These are phyloP conservation scores for Micronisus gabar DNA, from an alignment of 2,113 vertebrate genomes.

Conservation along the genomic window DNA sequence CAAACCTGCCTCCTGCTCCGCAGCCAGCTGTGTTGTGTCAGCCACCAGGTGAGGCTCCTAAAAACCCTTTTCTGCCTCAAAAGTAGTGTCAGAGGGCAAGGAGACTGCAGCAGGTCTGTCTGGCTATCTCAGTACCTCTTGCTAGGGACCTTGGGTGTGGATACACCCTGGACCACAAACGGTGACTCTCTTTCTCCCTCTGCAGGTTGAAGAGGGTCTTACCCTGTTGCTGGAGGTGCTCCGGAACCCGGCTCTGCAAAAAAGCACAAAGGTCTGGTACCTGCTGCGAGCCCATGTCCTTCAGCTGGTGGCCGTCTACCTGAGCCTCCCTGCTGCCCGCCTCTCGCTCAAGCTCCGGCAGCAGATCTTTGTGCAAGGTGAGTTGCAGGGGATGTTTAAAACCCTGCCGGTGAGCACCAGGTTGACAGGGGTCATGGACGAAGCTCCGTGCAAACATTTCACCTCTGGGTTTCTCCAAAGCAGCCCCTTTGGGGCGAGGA, in stretches of 20 bases:
- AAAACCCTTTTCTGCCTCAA: neutral
- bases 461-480: neutral
- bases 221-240: slow-evolving; percentile 76
- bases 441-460: fast-evolving
- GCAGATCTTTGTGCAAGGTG: slow-evolving; percentile 75
- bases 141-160: fast-evolving
- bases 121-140: fast-evolving
- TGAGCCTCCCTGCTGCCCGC: slow-evolving; percentile 72
- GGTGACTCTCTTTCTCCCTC: neutral
- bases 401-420: neutral
- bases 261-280: slow-evolving; percentile 84
- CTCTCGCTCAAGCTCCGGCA: slow-evolving; percentile 70
- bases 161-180: fast-evolving
- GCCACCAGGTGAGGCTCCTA: slow-evolving; percentile 62
- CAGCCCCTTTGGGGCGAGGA: fast-evolving
- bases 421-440: fast-evolving
- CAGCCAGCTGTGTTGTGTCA: slow-evolving; percentile 75
- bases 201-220: slow-evolving; percentile 78
- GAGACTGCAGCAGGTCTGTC: neutral
- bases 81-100: fast-evolving
- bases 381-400: neutral
- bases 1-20: slow-evolving; percentile 73
- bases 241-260: slow-evolving; percentile 75
- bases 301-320: slow-evolving; percentile 77
- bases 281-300: slow-evolving; percentile 81